Evolutionary conservation across 2,888 invertebrate genomes (phyloP).

Genomic region (Amblyteles armatorius): DNA sequence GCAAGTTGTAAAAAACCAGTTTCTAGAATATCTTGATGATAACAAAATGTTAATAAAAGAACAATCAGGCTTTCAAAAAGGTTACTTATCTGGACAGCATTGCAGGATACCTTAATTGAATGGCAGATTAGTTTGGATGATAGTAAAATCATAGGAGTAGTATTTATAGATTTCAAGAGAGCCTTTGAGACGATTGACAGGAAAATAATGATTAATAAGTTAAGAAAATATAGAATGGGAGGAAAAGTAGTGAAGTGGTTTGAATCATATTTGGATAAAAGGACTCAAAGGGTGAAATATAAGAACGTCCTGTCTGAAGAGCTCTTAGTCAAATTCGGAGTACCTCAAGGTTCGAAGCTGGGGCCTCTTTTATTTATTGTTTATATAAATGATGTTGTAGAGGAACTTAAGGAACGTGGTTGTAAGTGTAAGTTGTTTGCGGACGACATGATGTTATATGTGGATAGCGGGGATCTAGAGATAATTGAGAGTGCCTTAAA

Average conservation of each 20-base stretch:
- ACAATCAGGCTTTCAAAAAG: slow-evolving; percentile 25
- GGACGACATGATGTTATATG: no score
- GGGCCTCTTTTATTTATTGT: slow-evolving; percentile 48
- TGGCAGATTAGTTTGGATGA: slow-evolving; percentile 6
- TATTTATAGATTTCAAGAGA: slow-evolving; percentile 11
- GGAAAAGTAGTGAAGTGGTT: slow-evolving; percentile 50
- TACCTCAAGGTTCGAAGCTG: slow-evolving; percentile 54
- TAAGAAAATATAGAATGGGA: slow-evolving; percentile 34
- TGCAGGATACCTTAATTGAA: slow-evolving; percentile 12
- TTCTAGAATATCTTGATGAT: not conserved
- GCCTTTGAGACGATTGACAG: slow-evolving; percentile 2
- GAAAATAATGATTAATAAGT: not conserved
- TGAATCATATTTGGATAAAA: slow-evolving; percentile 43
- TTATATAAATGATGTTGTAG: not conserved
- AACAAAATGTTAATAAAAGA: slow-evolving; percentile 17
- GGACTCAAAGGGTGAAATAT: slow-evolving; percentile 45
- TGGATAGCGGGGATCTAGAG: no score
- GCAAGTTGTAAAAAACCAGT: slow-evolving; percentile 26
- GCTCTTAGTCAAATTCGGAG: slow-evolving; percentile 17
- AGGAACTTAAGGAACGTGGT: no score
- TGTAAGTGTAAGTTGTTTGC: no score
- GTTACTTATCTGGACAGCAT: not conserved
- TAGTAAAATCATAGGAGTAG: not conserved
- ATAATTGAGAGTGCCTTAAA: no score
- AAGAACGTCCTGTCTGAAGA: slow-evolving; percentile 14